A percentile compares a stretch with the other conserved stretches of the same genome.
Conservation (phyloP, 1,140 invertebrate genomes). For the Lordiphosa stackelbergi region DNA sequence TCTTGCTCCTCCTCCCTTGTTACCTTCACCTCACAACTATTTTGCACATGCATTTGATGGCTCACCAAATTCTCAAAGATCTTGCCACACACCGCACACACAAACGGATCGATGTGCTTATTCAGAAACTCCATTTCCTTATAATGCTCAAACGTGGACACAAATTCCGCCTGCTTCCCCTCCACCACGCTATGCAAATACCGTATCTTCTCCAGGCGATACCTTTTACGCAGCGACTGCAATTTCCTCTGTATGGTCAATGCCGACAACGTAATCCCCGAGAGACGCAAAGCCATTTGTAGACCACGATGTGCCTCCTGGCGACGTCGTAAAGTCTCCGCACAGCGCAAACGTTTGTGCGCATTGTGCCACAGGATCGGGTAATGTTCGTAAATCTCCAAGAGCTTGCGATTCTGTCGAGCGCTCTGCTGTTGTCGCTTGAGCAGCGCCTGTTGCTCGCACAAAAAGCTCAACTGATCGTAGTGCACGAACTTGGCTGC, state of each 20-base stretch:
- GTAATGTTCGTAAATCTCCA: conserved; percentile 65
- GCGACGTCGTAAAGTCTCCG: conserved; percentile 13
- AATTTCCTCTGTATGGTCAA: conserved; percentile 50
- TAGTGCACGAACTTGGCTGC: conserved; percentile 52
- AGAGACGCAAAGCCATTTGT: conserved; percentile 34
- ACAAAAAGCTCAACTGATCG: conserved; percentile 52
- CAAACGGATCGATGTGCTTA: conserved; percentile 68
- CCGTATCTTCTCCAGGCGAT: conserved; percentile 63
- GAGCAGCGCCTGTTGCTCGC: conserved; percentile 52
- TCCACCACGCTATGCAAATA: conserved; percentile 61
- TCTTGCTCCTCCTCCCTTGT: neutral
- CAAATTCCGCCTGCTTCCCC: conserved; percentile 47
- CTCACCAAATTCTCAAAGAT: conserved; percentile 61
- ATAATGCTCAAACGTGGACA: conserved; percentile 53
- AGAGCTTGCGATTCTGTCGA: conserved; percentile 53
- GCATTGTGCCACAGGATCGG: conserved; percentile 67
- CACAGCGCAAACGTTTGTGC: conserved; percentile 33
- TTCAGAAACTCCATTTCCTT: conserved; percentile 60
- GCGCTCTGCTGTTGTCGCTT: conserved; percentile 49
- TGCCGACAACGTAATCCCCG: conserved; percentile 49
- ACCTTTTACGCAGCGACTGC: conserved; percentile 57
- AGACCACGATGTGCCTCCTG: conserved; percentile 37
- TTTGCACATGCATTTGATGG: conserved; percentile 52
- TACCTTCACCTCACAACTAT: conserved; percentile 26
- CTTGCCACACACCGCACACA: conserved; percentile 57